Evolutionary conservation across 2,888 invertebrate genomes (phyloP), one percentile per base, ranked within the genome.

Genomic region (Drosophila affinis): DNA sequence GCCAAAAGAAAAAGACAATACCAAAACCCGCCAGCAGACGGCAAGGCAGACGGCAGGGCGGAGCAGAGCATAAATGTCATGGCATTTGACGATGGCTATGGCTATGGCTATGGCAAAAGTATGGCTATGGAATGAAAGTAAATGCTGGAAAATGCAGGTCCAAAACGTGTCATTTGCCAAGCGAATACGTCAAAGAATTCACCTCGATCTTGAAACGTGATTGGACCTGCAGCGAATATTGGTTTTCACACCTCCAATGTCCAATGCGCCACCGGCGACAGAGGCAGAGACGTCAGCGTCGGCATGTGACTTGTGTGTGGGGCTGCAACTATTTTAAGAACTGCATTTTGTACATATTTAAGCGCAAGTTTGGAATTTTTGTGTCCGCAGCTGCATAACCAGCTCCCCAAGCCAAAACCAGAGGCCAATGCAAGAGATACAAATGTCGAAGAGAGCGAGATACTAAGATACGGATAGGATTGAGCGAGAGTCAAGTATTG

Each of bases 191-290:
- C 34, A 62, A 81, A 83, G 80, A 84, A 81, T 80, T 90, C 81
- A 88, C 91, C 90, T 90, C 90, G 90, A 88, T 90, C 90, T 88
- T 89, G 90, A 90, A 89, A 90, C 91, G 90, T 90, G 91, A 88
- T 87, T 85, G 74, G 39, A n/a, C n/a, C 39, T n/a, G 39, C 2
- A 39, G 53, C 10, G 62, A 58, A 51, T 78, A 70, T 61, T 49
- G 39, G 75, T 70, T 63, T 49, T 65, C 63, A 70, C 47, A 57
- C 70, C 75, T 75, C 69, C 48, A 39, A n/a, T 39, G 39, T 39
- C 7, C 39, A 39, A 39, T n/a, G 39, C 12, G 34, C 32, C 32
- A 9, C 9, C 32, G 29, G 29, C 29, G 29, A 21, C 21, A 3
- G 21, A 3, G 21, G 21, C 21, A 3, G 21, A 21, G 21, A 3